These are phyloP conservation scores for Ethmia dodecea DNA, from an alignment of 2,888 invertebrate species.

Conservation along the genomic window DNA sequence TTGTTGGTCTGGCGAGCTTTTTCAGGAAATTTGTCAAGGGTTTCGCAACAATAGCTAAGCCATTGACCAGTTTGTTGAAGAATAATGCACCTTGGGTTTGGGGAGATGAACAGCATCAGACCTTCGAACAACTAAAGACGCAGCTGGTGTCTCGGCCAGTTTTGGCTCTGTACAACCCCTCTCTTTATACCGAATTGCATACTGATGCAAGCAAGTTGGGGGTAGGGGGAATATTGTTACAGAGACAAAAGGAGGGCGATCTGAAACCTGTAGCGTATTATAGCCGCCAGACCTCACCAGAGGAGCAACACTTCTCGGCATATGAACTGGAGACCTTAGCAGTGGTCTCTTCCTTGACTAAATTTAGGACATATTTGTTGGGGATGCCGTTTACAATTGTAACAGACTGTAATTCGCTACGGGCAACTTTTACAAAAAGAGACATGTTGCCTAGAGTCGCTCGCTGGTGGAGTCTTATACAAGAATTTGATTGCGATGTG, in stretches of 20 bases:
- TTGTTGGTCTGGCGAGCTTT: too few species aligned
- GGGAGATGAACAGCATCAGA: conserved; percentile 7
- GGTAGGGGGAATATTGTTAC: too few species aligned
- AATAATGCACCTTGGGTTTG: conserved; percentile 19
- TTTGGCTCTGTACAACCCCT: conserved; percentile 9
- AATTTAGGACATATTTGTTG: conserved; percentile 13
- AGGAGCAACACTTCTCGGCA: conserved; percentile 7
- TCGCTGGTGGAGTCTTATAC: conserved; percentile 19
- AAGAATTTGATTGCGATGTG: conserved; percentile 13
- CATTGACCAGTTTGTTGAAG: conserved; percentile 13
- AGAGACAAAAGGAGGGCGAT: too few species aligned
- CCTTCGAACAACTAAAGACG: conserved; percentile 7
- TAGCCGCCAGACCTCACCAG: too few species aligned
- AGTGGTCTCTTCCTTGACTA: conserved; percentile 9
- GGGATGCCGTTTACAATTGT: conserved; percentile 14
- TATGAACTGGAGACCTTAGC: conserved; percentile 18
- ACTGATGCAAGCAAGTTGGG: too few species aligned
- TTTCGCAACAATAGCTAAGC: too few species aligned
- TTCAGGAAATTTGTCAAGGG: too few species aligned
- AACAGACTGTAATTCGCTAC: conserved; percentile 16
- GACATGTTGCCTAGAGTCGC: conserved; percentile 18
- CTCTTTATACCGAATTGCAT: conserved; percentile 6
- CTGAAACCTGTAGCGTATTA: too few species aligned
- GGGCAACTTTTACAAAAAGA: conserved; percentile 17
- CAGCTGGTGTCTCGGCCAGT: conserved; percentile 5